Percentiles rank a stretch among this genome's conserved stretches.
Conservation (phyloP, 2,888 invertebrate species). For the Oxyscelio sp. region DNA sequence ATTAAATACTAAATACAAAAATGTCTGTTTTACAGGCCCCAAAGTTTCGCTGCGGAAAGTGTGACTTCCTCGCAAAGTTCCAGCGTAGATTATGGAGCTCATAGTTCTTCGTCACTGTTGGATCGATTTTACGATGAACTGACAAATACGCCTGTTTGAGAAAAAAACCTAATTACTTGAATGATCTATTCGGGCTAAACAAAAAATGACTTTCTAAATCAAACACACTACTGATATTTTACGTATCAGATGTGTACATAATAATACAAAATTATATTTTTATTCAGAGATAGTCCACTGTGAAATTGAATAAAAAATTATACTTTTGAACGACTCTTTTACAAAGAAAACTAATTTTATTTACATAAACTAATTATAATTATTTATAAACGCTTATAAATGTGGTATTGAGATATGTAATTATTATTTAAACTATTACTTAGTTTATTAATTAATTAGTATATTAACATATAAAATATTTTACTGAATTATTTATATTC, state of each 20-base stretch:
- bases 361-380: no score
- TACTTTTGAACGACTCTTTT: no score
- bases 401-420: no score
- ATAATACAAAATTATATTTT: conserved; percentile 27
- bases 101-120: conserved; percentile 82
- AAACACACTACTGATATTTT: no score
- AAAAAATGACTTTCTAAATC: conserved; percentile 29
- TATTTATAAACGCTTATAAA: no score
- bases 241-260: no score
- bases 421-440: no score
- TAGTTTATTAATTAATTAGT: no score
- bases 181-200: not conserved
- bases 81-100: conserved; percentile 80
- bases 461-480: no score
- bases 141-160: conserved; percentile 86
- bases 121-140: conserved; percentile 87
- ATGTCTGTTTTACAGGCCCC: conserved; percentile 80
- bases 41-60: conserved; percentile 81
- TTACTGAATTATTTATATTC: no score
- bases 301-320: no score
- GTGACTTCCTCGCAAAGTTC: conserved; percentile 84
- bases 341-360: no score
- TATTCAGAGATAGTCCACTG: not conserved
- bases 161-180: not conserved
- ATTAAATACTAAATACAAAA: conserved; percentile 8